Base-by-base conservation (phyloP, 2,888 invertebrate species). In the Subacronicta megacephala region DNA sequence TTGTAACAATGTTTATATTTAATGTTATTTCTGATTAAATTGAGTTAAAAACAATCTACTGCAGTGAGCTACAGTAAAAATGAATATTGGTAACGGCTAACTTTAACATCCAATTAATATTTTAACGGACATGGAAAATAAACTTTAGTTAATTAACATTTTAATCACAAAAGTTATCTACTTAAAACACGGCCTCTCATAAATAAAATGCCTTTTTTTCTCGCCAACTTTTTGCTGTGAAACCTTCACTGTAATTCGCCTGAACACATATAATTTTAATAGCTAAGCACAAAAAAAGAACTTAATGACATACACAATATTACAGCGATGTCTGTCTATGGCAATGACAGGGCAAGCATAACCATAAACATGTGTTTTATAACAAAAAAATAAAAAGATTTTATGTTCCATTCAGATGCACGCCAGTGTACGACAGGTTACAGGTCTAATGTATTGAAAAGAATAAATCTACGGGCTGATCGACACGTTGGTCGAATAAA, bases 401-500 rank as follows among this genome's bases (percentile, higher is more conserved):
- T 29, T 54, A 40, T 26, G 36, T 38, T 17, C 12, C 17, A 6
- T 42, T 54, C 38, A 17, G 1, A n/a, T 54, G 54, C 62, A 47
- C 50, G 50, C 10, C 31, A 46, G 29, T 62, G 37, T 62, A 41
- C n/a, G 12, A 35, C 18, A 15, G 10, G 26, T 2, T 7, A 3
- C 9, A 0, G 15, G n/a, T 35, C 7, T 23, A 35, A 47, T 36
- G 7, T 52, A 49, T 51, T 52, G 23, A 40, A 65, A 52, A 40
- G 13, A 3, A 40, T 55, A 58, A 59, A 57, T 56, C 45, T 35
- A 37, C 33, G 1, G 15, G 15, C 9, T 37, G 73, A 67, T 63
- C 53, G 70, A 70, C 55, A 73, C 26, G 50, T 68, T 41, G 46
- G 18, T 45, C 7, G 18, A 54, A 62, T 72, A 62, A 70, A 62